These are phyloP conservation scores for Stegana nigrithorax DNA, from an alignment of 2,888 invertebrate species.

Conservation along the genomic window DNA sequence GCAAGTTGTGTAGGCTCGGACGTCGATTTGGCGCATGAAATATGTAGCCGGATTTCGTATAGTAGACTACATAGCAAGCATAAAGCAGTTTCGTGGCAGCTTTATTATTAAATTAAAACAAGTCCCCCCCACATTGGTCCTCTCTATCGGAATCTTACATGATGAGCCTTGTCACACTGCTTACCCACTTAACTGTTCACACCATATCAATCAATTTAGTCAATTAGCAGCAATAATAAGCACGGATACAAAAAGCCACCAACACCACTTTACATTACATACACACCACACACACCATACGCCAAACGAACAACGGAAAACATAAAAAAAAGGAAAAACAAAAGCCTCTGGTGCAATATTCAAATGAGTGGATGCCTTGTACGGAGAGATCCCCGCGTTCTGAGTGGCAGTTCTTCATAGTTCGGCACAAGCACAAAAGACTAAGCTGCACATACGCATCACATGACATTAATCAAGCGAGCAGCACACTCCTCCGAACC, in stretches of 20 bases:
- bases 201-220: slow-evolving; percentile 46
- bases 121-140: too few species aligned
- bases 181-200: neutral
- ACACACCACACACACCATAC: neutral
- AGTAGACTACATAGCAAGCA: too few species aligned
- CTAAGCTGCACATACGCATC: neutral
- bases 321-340: neutral
- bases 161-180: too few species aligned
- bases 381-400: too few species aligned
- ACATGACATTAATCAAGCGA: slow-evolving; percentile 11
- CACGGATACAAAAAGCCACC: slow-evolving; percentile 30
- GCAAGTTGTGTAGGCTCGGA: neutral
- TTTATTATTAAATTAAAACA: too few species aligned
- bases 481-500: neutral
- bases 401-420: too few species aligned
- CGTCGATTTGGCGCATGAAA: neutral
- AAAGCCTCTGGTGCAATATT: slow-evolving; percentile 4
- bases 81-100: too few species aligned
- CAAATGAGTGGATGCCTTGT: too few species aligned
- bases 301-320: neutral
- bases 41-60: neutral
- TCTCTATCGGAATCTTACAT: too few species aligned
- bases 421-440: too few species aligned
- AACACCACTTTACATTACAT: too few species aligned
- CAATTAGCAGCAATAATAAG: slow-evolving; percentile 53